Conservation (phyloP, 2,888 invertebrate genomes). For the Mechanitis messenoides region DNA sequence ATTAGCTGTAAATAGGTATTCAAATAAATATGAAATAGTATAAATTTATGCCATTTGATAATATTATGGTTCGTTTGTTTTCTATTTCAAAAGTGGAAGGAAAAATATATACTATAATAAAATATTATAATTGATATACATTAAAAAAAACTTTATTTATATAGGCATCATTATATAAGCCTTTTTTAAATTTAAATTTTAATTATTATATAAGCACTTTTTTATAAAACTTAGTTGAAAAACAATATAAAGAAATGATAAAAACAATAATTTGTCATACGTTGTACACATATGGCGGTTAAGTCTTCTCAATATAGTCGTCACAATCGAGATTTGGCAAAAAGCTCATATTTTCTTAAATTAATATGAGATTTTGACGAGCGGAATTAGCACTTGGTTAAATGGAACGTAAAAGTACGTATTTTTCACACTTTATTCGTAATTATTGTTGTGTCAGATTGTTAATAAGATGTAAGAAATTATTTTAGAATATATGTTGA, state of each 20-base stretch:
- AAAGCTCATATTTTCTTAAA: slow-evolving; percentile 33
- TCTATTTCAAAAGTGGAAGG: too few species aligned
- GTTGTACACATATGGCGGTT: not conserved
- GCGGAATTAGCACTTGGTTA: slow-evolving; percentile 44
- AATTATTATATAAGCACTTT: too few species aligned
- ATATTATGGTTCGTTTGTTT: too few species aligned
- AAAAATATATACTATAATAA: too few species aligned
- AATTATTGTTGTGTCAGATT: slow-evolving; percentile 9
- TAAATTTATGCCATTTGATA: not conserved
- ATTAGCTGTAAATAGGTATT: slow-evolving; percentile 1
- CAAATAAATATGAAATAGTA: not conserved
- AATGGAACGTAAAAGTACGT: slow-evolving; percentile 32
- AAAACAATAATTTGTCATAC: not conserved
- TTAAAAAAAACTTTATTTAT: too few species aligned
- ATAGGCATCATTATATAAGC: too few species aligned
- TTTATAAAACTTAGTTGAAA: too few species aligned
- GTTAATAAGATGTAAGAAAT: slow-evolving; percentile 11
- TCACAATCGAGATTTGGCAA: slow-evolving; percentile 30
- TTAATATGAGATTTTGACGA: slow-evolving; percentile 40
- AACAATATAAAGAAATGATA: too few species aligned
- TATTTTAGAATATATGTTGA: too few species aligned
- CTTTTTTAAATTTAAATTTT: too few species aligned
- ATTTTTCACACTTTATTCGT: slow-evolving; percentile 30
- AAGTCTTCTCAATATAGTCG: slow-evolving; percentile 24
- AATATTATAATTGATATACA: too few species aligned